Conservation (phyloP, 2,797 vertebrate genomes). For the Pagetopsis macropterus region DNA sequence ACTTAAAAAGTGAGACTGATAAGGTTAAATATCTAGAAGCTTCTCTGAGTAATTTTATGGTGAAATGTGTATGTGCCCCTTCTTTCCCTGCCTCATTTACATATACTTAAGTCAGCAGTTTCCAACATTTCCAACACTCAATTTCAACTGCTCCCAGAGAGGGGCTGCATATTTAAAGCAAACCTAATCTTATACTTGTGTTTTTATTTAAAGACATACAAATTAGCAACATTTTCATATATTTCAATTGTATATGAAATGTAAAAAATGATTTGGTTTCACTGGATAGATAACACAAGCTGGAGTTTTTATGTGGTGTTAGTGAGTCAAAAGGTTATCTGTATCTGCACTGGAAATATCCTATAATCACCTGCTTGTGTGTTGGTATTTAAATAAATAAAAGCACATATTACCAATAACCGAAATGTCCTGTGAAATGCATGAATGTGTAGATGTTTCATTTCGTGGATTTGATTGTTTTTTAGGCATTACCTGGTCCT, state of each 20-base stretch:
- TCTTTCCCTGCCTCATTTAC: conserved; percentile 26
- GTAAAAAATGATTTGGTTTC: not conserved
- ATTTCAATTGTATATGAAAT: not conserved
- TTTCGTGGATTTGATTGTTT: not conserved
- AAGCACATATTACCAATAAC: not conserved
- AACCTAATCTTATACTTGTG: conserved; percentile 1
- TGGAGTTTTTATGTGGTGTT: not conserved
- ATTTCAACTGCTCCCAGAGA: not conserved
- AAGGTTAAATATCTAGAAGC: not conserved
- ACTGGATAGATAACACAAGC: not conserved
- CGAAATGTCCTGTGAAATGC: not conserved
- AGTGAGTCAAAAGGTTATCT: not conserved
- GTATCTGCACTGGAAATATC: not conserved
- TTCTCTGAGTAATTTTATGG: conserved; percentile 13
- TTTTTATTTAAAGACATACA: conserved; percentile 7
- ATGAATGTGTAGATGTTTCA: not conserved
- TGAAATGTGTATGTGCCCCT: conserved; percentile 18
- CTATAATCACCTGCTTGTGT: not conserved
- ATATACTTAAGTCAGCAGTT: conserved; percentile 30
- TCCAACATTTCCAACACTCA: conserved; percentile 2
- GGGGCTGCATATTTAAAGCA: conserved; percentile 8
- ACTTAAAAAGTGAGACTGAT: not conserved
- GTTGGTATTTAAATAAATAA: not conserved
- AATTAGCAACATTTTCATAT: conserved; percentile 1
- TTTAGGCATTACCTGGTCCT: conserved; percentile 80